Evolutionary conservation across 2,113 vertebrate genomes (phyloP).

Genomic region (Prinia subflava): DNA sequence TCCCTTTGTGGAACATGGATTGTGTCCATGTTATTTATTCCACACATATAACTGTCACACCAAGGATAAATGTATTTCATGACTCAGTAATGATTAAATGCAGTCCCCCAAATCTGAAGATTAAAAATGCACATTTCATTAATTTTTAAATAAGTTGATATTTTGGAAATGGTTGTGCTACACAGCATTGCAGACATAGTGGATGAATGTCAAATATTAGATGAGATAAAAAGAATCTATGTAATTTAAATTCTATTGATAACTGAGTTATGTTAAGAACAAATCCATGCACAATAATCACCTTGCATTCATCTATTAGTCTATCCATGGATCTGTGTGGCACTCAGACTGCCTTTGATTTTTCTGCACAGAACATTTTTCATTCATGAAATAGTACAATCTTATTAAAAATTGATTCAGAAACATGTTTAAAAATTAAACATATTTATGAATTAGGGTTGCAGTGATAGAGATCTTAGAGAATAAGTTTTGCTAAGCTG

Average conservation of each 20-base stretch:
- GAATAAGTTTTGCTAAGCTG: not conserved
- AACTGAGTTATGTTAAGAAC: not conserved
- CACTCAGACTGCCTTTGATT: conserved; percentile 22
- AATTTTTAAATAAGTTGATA: not conserved
- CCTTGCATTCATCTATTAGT: not conserved
- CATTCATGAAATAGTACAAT: not conserved
- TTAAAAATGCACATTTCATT: not conserved
- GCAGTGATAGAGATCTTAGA: not conserved
- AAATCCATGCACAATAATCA: not conserved
- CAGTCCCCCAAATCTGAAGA: not conserved
- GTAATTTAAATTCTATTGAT: not conserved
- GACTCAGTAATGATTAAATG: not conserved
- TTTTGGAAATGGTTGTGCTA: not conserved
- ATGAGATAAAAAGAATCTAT: not conserved
- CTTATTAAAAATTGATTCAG: conserved; percentile 54
- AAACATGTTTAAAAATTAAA: conserved; percentile 57
- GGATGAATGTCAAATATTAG: not conserved
- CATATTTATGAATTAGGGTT: conserved; percentile 21
- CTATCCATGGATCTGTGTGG: not conserved
- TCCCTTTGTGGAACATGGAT: not conserved
- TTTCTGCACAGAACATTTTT: conserved; percentile 6
- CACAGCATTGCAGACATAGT: not conserved
- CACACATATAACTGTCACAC: not conserved
- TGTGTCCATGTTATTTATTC: not conserved
- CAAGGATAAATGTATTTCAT: not conserved